phyloP scores from a whole-genome alignment of 2,797 vertebrate genomes.

The Antrozous pallidus region DNA sequence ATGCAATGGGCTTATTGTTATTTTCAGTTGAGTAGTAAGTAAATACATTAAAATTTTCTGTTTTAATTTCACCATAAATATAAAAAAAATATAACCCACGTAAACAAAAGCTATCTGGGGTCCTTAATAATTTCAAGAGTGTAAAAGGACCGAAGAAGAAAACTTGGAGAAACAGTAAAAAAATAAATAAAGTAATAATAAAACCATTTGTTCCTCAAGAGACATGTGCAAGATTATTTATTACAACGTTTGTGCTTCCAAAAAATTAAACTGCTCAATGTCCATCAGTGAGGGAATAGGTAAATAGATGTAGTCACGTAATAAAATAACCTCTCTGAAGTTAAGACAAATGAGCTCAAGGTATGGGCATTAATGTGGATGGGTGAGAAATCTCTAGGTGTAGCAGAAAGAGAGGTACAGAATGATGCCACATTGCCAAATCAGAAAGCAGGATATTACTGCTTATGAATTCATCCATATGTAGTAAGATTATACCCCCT shows the following conservation, averaged over 20 bases:
- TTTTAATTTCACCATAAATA: constrained; percentile 19
- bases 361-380: background rate
- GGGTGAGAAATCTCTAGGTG: background rate
- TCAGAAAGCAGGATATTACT: background rate
- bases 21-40: constrained; percentile 36
- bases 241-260: background rate
- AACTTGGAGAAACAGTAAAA: constrained; percentile 18
- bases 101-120: constrained; percentile 18
- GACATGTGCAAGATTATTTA: background rate
- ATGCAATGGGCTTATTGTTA: background rate
- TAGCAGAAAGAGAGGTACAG: background rate
- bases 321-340: background rate
- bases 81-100: background rate
- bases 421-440: background rate
- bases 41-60: background rate
- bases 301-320: background rate
- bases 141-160: constrained; percentile 23
- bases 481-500: background rate
- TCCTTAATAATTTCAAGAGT: constrained; percentile 33
- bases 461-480: background rate
- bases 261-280: background rate
- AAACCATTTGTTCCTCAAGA: background rate
- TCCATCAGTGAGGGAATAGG: background rate
- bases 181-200: background rate
- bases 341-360: constrained; percentile 23